Evolutionary conservation across 2,113 vertebrate species (phyloP), one percentile per base, ranked within the genome.

Genomic region (Pimephales promelas): DNA sequence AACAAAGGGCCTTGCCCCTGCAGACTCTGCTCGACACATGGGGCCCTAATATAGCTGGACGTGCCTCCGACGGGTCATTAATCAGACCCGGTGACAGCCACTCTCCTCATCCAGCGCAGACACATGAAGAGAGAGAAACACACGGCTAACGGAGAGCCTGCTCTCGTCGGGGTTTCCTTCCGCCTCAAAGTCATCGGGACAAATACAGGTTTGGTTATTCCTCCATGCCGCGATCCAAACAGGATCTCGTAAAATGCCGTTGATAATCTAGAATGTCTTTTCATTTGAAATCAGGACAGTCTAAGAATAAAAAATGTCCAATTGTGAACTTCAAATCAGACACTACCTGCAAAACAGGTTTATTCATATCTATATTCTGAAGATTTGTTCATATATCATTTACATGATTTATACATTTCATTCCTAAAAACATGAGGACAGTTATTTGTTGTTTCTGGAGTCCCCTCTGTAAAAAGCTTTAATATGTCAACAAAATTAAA

Each of bases 21-120:
- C 96, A 96, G 97, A 97, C 95, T 93, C 90, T 90, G 92, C 95
- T 94, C 98, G 97, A 99, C 98, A 98, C 98, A 99, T 97, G 95
- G 96, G 95, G 95, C 94, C 95, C 97, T 99, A 99, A 99, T 99
- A 96, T 96, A 94, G 96, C 97, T 97, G 97, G 97, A 98, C 97
- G 95, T 95, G 95, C 97, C 97, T 97, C 96, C 95, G 94, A 92
- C 95, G 95, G 96, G 97, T 98, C 97, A 99, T 99, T 99, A 99
- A 99, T 98, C 98, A 99, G 97, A 95, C 91, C 85, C 89, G 10
- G 94, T 98, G 98, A 99, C 97, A 99, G 96, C 97, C 96, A 96
- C 96, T 94, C 86, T 89, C 90, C 93, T 95, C 84, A 85, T 91
- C 90, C 89, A 18, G 61, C 10, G 87, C 52, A 88, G 82, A 89